Evolutionary conservation across 2,888 invertebrate species (phyloP), one percentile per base, ranked within the genome.

Genomic region (Parnassius glacialis): DNA sequence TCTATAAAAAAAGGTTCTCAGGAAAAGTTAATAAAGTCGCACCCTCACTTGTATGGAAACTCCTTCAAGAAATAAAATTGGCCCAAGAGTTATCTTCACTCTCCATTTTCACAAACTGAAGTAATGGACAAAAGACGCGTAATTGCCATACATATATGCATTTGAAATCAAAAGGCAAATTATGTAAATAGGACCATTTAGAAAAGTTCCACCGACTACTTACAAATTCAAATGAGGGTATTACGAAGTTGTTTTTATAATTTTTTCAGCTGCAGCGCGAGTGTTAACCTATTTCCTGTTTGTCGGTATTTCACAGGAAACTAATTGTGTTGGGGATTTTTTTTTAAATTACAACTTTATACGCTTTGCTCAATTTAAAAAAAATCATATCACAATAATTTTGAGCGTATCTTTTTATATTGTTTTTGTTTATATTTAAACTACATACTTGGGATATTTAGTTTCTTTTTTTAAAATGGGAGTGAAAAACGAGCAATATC

Each of bases 131-230:
- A 45, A 59, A 51, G 44, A n/a, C 13, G 55, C n/a, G 56, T 52
- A 56, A 61, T 56, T 61, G 34, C 52, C 43, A 11, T 62, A 57
- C 53, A 57, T 48, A 57, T 48, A 47, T 62, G 61, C 11, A 43
- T 10, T 11, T 11, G 43, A 43, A 52, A 57, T 61, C 45, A 53
- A 45, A 41, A 42, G 16, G 2, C 2, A 45, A 57, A 48, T 52
- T 62, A 62, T 62, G 61, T 47, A 62, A 62, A 62, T 57, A 51
- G 57, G 45, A 45, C 16, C 53, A 53, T 53, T 62, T 54, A 34
- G 45, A 47, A 53, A 54, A 58, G 16, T 58, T 54, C 41, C 51
- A 16, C 11, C 54, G 42, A 58, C 53, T 5, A 34, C 7, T 57
- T 53, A 58, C 53, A 52, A 44, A 58, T 62, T 57, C 50, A 51